Evolutionary conservation across 2,888 invertebrate genomes (phyloP).

Genomic region (Heteromyza rotundicornis): DNA sequence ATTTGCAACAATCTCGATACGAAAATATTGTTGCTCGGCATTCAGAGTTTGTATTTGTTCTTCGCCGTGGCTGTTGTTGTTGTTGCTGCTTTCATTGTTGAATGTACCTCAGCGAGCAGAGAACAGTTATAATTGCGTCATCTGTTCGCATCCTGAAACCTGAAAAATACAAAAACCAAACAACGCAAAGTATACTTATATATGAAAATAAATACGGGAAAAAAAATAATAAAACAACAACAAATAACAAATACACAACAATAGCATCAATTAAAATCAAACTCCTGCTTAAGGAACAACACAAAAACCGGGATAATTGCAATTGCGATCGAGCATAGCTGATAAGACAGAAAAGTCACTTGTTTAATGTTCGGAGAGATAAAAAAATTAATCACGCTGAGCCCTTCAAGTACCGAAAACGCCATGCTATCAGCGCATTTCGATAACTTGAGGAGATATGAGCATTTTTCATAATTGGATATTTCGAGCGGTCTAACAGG

Average conservation of each 20-base stretch:
- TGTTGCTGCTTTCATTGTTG: constrained; percentile 2
- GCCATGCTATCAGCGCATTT: no score
- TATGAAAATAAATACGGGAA: neutral
- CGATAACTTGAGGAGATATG: no score
- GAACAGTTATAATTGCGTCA: constrained; percentile 15
- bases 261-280: neutral
- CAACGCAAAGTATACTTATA: neutral
- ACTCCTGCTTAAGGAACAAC: neutral
- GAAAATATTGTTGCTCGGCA: neutral
- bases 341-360: no score
- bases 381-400: no score
- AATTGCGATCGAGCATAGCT: no score
- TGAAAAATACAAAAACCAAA: neutral
- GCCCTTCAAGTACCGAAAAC: no score
- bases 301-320: no score
- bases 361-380: no score
- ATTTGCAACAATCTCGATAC: constrained; percentile 6
- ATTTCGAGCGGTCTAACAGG: no score
- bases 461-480: no score
- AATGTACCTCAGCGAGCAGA: constrained; percentile 6
- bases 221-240: neutral
- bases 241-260: neutral
- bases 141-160: constrained; percentile 8
- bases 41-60: no score
- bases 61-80: neutral